Base-by-base conservation (phyloP, 2,888 invertebrate genomes). In the Trichacis sp. region DNA sequence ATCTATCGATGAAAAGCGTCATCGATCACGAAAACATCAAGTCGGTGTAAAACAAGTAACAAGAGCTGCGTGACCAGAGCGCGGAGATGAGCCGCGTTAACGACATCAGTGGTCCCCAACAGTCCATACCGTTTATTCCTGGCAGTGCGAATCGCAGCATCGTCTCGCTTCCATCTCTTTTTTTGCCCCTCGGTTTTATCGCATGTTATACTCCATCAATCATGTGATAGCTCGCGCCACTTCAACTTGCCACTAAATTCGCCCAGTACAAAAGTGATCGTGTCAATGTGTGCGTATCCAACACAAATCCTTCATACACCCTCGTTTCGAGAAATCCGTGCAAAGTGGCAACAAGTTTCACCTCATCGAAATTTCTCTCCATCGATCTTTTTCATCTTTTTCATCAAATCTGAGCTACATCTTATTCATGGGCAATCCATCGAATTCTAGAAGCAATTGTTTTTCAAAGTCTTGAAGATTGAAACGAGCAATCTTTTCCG, bases 51-150 rank as follows among this genome's bases (percentile, higher is more conserved):
- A 64, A 51, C 56, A 58, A 59, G 47, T 56, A 62, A 56, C 53
- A 55, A 43, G 52, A 45, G 51, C 50, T 49, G 30, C 48, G 56
- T 61, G 65, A 52, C 19, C 62, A 29, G 12, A 40, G 56, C 20
- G 36, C 71, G 71, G 73, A 73, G 72, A 72, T 73, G 74, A 72
- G 71, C 72, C 74, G 24, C 24, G 71, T 73, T 69, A 69, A 72
- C 71, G 72, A 63, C 70, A 70, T 67, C 53, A 68, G 63, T 55
- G 68, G 65, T 71, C 50, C 67, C 58, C 63, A 69, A 73, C 70
- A 70, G 72, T 71, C 75, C 72, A 72, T 80, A 78, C 60, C 63
- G 66, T 67, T 67, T 82, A 82, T 82, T 82, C 82, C 81, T 80
- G 81, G 82, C 82, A 82, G 82, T 82, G 68, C 72, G 67, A 71